Evolutionary conservation across 2,888 invertebrate species (phyloP).

Genomic region (Meloe dianella): DNA sequence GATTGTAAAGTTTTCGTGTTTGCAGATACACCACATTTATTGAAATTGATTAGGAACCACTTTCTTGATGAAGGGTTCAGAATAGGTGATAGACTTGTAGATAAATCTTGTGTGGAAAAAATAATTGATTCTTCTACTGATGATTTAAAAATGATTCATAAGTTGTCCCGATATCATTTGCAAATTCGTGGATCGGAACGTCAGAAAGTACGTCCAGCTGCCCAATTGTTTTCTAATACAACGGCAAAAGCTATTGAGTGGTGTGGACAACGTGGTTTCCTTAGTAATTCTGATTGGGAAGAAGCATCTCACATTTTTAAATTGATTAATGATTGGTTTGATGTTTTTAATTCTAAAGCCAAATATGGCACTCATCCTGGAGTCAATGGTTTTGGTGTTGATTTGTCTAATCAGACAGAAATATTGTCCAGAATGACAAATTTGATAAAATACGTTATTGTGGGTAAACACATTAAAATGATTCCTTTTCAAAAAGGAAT

Average conservation of each 20-base stretch:
- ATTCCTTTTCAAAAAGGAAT: too few species aligned
- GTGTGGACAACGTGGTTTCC: neutral
- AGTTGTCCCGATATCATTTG: constrained; percentile 36
- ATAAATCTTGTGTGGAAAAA: constrained; percentile 13
- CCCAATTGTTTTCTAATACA: constrained; percentile 34
- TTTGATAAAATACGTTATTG: too few species aligned
- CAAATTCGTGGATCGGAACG: constrained; percentile 35
- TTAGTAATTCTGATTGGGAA: neutral
- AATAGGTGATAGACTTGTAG: constrained; percentile 26
- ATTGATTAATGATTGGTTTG: too few species aligned
- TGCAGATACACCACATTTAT: constrained; percentile 38
- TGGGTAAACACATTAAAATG: too few species aligned
- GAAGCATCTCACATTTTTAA: neutral
- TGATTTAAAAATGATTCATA: too few species aligned
- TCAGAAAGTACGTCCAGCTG: constrained; percentile 37
- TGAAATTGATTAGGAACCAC: constrained; percentile 38
- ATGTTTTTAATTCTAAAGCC: too few species aligned
- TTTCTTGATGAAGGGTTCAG: constrained; percentile 34
- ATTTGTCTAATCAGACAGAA: too few species aligned
- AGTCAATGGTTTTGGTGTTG: too few species aligned
- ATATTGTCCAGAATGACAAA: too few species aligned
- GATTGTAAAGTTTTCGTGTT: constrained; percentile 32
- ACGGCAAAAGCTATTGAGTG: constrained; percentile 28
- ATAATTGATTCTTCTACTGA: neutral
- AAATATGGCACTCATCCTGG: too few species aligned